A percentile compares a stretch with the other conserved stretches of the same genome.
These are phyloP conservation scores for Xanthostigma xanthostigma DNA, from an alignment of 2,888 invertebrate species.

Conservation along the genomic window DNA sequence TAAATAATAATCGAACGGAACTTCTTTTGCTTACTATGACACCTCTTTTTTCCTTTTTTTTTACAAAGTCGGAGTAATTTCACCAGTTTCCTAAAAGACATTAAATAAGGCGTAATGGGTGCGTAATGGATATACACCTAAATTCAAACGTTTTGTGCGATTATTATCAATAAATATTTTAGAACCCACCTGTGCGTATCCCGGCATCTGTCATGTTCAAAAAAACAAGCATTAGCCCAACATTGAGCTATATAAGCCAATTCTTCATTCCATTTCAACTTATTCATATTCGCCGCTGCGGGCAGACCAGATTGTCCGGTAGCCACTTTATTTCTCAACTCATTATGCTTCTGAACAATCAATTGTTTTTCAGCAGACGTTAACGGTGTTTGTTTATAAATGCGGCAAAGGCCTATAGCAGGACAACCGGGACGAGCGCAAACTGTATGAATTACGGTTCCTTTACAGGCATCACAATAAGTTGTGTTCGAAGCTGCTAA, in stretches of 20 bases:
- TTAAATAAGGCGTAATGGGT: no score
- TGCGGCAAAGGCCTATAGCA: not conserved
- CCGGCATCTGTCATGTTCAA: not conserved
- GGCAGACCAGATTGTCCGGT: not conserved
- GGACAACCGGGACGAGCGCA: not conserved
- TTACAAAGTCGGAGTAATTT: no score
- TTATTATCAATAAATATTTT: no score
- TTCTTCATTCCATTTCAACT: slow-evolving; percentile 1
- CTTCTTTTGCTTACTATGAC: no score
- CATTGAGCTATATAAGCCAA: slow-evolving; percentile 5
- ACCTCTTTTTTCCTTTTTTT: no score
- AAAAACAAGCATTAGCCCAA: slow-evolving; percentile 6
- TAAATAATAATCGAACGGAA: no score
- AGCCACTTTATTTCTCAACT: not conserved
- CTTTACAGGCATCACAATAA: not conserved
- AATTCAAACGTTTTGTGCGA: no score
- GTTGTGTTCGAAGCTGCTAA: no score
- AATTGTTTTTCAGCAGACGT: not conserved
- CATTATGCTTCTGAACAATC: slow-evolving; percentile 1
- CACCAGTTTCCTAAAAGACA: no score
- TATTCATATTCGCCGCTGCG: not conserved
- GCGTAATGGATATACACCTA: no score
- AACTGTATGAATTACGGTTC: not conserved
- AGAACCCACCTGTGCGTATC: not conserved
- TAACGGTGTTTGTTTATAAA: not conserved